A percentile compares a stretch with the other conserved stretches of the same genome.
These are phyloP conservation scores for Chorisops tibialis DNA, from an alignment of 2,888 invertebrate genomes.

Conservation along the genomic window DNA sequence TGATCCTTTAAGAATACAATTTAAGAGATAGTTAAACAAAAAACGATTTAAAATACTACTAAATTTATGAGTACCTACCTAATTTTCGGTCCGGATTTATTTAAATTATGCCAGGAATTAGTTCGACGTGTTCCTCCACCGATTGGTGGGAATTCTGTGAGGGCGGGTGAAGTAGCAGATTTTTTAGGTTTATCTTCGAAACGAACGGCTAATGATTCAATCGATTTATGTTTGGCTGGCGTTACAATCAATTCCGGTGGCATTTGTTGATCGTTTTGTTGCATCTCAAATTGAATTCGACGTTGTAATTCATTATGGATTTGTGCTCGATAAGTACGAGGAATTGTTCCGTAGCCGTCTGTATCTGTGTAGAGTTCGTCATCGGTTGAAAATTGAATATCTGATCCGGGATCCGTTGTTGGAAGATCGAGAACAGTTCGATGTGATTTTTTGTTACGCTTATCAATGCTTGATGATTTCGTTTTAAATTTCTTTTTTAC, in stretches of 20 bases:
- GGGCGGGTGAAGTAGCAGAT: conserved; percentile 11
- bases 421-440: conserved; percentile 55
- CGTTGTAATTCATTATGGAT: conserved; percentile 48
- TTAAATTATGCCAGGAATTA: conserved; percentile 50
- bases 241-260: conserved; percentile 54
- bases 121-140: conserved; percentile 40
- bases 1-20: conserved; percentile 18
- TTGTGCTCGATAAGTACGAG: conserved; percentile 43
- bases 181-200: conserved; percentile 12
- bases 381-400: conserved; percentile 59
- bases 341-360: conserved; percentile 38
- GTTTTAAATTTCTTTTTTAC: conserved; percentile 30
- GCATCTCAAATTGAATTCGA: conserved; percentile 19
- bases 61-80: conserved; percentile 34
- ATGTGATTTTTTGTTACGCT: conserved; percentile 40
- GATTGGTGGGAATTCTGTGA: conserved; percentile 40
- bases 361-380: conserved; percentile 53
- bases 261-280: conserved; percentile 40
- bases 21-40: conserved; percentile 28
- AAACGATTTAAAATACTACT: too few species aligned
- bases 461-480: conserved; percentile 34
- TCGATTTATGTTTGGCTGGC: conserved; percentile 43
- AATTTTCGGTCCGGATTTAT: conserved; percentile 39
- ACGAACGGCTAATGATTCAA: conserved; percentile 9
- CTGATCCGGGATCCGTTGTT: conserved; percentile 67